Percentiles rank a stretch among this genome's conserved stretches.
Conservation (phyloP, 2,797 vertebrate species). For the Falco peregrinus region DNA sequence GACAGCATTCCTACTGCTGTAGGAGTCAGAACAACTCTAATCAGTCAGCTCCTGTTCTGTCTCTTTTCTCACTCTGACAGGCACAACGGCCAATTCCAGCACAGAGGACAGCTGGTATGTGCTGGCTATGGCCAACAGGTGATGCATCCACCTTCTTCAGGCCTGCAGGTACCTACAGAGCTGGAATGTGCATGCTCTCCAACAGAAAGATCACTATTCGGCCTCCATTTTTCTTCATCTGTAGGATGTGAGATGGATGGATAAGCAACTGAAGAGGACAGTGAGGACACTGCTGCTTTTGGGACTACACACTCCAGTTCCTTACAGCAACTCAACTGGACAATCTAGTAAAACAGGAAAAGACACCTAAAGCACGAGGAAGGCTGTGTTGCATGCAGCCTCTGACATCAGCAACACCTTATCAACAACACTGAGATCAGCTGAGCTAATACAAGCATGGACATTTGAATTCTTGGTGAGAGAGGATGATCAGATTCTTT, state of each 20-base stretch:
- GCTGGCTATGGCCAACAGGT: background rate
- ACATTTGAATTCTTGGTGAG: background rate
- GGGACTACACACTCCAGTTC: background rate
- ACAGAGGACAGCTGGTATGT: background rate
- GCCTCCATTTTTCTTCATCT: background rate
- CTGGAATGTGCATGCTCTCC: background rate
- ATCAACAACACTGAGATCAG: background rate
- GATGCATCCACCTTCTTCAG: background rate
- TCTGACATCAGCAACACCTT: background rate
- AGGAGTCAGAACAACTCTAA: background rate
- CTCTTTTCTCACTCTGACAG: background rate
- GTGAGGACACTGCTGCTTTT: background rate
- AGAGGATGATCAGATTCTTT: background rate
- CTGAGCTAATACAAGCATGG: background rate
- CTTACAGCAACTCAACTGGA: background rate
- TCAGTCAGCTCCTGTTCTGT: background rate
- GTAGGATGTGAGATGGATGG: background rate
- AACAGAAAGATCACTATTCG: background rate
- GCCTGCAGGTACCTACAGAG: background rate
- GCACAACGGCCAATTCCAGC: background rate
- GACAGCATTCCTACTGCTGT: constrained; percentile 6
- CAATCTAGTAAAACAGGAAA: background rate
- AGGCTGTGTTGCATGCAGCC: background rate
- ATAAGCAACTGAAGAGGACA: background rate
- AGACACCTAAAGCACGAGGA: background rate